Conservation (phyloP, 2,888 invertebrate genomes). For the Carterocephalus palaemon region DNA sequence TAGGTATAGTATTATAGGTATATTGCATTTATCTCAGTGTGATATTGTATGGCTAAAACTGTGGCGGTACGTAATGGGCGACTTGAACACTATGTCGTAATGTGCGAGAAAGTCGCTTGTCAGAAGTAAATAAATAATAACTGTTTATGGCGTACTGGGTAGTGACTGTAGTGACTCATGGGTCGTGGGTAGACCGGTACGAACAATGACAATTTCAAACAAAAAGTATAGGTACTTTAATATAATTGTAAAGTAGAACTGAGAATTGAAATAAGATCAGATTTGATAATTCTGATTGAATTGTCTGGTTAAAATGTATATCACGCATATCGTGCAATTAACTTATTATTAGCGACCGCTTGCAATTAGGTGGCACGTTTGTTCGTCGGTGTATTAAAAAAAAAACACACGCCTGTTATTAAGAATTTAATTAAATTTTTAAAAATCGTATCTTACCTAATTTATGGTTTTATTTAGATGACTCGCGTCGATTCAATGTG, state of each 20-base stretch:
- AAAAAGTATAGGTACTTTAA: constrained; percentile 11
- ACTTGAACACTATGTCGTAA: constrained; percentile 34
- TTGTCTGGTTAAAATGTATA: neutral
- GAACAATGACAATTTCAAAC: constrained; percentile 8
- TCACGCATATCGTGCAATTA: too few species aligned
- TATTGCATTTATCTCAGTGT: neutral
- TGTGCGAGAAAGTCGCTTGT: constrained; percentile 41
- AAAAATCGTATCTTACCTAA: too few species aligned
- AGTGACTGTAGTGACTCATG: constrained; percentile 45
- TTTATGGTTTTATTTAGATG: too few species aligned
- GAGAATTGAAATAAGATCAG: constrained; percentile 1
- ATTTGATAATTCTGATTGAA: neutral
- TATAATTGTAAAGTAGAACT: constrained; percentile 3
- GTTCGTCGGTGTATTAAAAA: too few species aligned
- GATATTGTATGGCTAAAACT: constrained; percentile 8
- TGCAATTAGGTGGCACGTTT: too few species aligned
- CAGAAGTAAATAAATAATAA: constrained; percentile 27
- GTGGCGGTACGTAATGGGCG: constrained; percentile 2
- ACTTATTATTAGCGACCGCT: too few species aligned
- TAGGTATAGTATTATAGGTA: too few species aligned
- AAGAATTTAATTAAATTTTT: too few species aligned
- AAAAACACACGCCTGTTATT: too few species aligned
- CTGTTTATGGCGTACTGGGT: constrained; percentile 33
- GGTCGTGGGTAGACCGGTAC: constrained; percentile 18
- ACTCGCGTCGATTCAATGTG: too few species aligned